Evolutionary conservation across 2,113 vertebrate species (phyloP), one percentile per base, ranked within the genome.

Genomic region (Hiodon alosoides): DNA sequence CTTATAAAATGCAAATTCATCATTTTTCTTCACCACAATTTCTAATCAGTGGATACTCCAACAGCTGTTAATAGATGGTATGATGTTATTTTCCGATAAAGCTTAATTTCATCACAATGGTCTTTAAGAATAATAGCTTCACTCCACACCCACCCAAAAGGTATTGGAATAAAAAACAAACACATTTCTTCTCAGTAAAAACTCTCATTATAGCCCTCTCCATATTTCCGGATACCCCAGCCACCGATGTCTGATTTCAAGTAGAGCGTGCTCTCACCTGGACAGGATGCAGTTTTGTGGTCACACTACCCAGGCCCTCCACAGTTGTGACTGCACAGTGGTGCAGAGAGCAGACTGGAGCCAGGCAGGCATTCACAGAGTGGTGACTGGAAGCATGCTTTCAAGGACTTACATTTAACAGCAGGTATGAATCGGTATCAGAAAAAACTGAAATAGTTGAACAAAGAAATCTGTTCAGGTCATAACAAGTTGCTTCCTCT

Each of bases 221-320:
- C 62, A 16, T 7, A 7, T 65, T n/a, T 31, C 14, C 4, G 31
- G 31, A 31, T 31, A 31, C 31, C 31, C 31, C 31, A 31, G 31
- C 31, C 31, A 31, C 31, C 31, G 31, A 31, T 31, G 31, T 31
- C 31, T 31, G 31, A 31, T 31, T 31, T 31, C 31, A 31, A 31
- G 47, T 58, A 11, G 8, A 4, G n/a, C n/a, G 7, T 5, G 58
- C 50, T 47, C 72, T 84, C 78, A 90, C 96, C 94, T 98, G 96
- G 0, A 93, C 94, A 0, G 95, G 96, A 64, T 98, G 97, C n/a
- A 98, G 78, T 68, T 93, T 92, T 0, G 88, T 89, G 57, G 94
- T 93, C 65, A 94, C 93, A 51, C 92, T 96, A 78, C 97, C 97
- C 14, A 98, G 96, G 11, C 96, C 96, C 86, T 99, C 97, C 79